A percentile compares a stretch with the other conserved stretches of the same genome.
phyloP scores from a whole-genome alignment of 2,888 invertebrate species.

The Balanococcus diminutus region DNA sequence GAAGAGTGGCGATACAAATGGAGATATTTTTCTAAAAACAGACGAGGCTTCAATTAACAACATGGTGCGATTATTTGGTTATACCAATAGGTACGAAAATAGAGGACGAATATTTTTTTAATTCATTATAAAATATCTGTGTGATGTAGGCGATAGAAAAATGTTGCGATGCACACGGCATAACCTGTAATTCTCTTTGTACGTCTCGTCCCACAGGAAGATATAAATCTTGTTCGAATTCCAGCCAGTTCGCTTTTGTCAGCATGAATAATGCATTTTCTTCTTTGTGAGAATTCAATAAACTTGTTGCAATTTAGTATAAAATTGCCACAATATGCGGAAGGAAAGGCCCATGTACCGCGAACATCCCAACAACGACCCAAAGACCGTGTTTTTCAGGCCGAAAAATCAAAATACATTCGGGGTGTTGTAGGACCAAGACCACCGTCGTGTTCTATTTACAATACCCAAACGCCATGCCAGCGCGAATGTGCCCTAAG shows the following conservation, averaged over 20 bases:
- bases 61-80: background rate
- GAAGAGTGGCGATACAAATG: no score
- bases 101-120: background rate
- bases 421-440: background rate
- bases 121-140: constrained; percentile 5
- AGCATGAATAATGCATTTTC: constrained; percentile 41
- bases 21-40: background rate
- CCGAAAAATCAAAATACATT: background rate
- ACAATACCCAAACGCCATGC: no score
- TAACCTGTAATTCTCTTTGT: constrained; percentile 39
- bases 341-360: constrained; percentile 21
- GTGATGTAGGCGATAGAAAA: constrained; percentile 32
- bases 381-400: background rate
- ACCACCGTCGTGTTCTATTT: background rate
- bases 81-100: background rate
- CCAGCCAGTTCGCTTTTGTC: constrained; percentile 33
- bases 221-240: constrained; percentile 41
- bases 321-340: constrained; percentile 29
- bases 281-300: constrained; percentile 43
- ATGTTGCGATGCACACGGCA: constrained; percentile 15
- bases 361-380: background rate
- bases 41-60: background rate
- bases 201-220: constrained; percentile 42
- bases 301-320: constrained; percentile 36
- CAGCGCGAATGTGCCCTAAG: background rate